A percentile compares a stretch with the other conserved stretches of the same genome.
These are phyloP conservation scores for Furcifer pardalis DNA, from an alignment of 2,797 vertebrate genomes.

Conservation along the genomic window DNA sequence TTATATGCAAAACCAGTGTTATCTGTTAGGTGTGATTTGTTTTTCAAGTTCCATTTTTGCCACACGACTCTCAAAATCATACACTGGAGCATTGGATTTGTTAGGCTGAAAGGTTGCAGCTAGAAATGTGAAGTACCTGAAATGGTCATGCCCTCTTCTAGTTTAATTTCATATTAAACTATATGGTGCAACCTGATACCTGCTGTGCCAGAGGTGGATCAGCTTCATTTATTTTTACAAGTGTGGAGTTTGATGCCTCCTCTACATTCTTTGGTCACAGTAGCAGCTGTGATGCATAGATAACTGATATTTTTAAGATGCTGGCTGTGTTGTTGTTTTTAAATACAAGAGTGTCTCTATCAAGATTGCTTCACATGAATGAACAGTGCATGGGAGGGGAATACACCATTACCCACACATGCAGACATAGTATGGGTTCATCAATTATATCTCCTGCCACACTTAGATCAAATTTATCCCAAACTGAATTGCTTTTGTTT, in stretches of 20 bases:
- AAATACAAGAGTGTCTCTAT: neutral
- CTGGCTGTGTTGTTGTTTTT: neutral
- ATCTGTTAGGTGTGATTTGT: neutral
- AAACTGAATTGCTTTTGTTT: constrained; percentile 16
- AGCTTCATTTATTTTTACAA: constrained; percentile 22
- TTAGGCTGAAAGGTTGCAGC: neutral
- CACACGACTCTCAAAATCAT: constrained; percentile 1
- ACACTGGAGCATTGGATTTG: neutral
- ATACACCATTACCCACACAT: constrained; percentile 9
- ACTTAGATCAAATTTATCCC: constrained; percentile 18
- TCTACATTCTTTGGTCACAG: neutral
- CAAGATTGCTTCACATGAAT: constrained; percentile 7
- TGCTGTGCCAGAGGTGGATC: neutral
- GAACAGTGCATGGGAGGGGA: neutral
- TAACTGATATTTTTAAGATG: constrained; percentile 15
- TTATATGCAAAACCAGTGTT: neutral
- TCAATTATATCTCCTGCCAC: constrained; percentile 26
- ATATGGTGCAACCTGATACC: neutral
- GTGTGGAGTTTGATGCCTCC: neutral
- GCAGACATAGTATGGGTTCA: neutral
- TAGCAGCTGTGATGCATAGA: neutral
- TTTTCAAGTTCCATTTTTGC: neutral
- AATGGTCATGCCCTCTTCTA: neutral
- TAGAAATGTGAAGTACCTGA: neutral
- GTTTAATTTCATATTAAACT: constrained; percentile 30